Conservation (phyloP, 2,797 vertebrate species). For the Megaceryle alcyon region DNA sequence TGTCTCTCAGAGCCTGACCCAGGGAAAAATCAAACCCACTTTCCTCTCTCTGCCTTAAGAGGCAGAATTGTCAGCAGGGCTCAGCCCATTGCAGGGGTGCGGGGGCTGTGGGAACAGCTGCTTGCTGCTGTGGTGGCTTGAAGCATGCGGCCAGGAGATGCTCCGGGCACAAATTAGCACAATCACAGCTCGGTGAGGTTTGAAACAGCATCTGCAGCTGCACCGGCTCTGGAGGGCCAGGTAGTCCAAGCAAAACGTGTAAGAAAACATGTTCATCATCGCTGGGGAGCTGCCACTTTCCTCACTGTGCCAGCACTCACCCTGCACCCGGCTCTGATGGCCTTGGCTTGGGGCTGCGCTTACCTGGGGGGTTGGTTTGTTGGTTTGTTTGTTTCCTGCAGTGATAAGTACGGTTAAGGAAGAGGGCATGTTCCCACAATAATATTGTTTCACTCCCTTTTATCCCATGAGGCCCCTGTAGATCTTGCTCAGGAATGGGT, state of each 20-base stretch:
- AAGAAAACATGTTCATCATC: neutral
- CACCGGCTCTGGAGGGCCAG: neutral
- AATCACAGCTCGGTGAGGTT: neutral
- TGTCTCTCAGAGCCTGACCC: rapidly evolving
- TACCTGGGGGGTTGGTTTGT: too few species aligned
- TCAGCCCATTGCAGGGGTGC: rapidly evolving
- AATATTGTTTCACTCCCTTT: neutral
- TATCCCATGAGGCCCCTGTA: neutral
- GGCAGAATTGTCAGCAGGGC: neutral
- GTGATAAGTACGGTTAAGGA: neutral
- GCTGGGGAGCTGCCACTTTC: neutral
- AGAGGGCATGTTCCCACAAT: neutral
- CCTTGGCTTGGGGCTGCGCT: rapidly evolving
- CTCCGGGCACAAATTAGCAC: neutral
- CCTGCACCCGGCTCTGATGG: rapidly evolving
- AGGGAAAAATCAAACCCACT: rapidly evolving
- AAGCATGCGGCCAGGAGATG: neutral
- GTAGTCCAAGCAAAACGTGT: rapidly evolving
- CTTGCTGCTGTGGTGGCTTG: rapidly evolving
- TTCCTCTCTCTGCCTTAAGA: neutral
- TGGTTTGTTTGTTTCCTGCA: neutral
- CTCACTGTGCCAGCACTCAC: neutral
- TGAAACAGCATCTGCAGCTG: neutral
- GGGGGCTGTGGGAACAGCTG: neutral
- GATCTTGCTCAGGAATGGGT: neutral